Evolutionary conservation across 2,797 vertebrate species (phyloP).

Genomic region (Aphelocoma californica): DNA sequence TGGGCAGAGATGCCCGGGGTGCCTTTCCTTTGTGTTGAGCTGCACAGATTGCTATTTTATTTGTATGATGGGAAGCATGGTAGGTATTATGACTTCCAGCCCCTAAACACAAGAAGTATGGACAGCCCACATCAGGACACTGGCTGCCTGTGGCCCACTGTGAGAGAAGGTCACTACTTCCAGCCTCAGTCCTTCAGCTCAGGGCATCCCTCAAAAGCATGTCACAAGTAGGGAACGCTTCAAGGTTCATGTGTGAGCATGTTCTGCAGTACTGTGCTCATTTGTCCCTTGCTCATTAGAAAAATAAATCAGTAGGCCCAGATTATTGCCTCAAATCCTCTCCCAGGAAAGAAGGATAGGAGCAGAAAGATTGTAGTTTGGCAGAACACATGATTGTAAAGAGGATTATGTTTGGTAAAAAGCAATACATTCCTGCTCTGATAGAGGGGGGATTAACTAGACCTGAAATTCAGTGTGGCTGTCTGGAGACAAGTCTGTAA

Average conservation of each 20-base stretch:
- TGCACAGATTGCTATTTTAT: background rate
- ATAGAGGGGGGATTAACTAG: constrained; percentile 36
- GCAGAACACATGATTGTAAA: constrained; percentile 62
- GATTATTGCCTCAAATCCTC: constrained; percentile 28
- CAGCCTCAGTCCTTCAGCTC: background rate
- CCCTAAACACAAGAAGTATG: background rate
- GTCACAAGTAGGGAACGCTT: accelerated
- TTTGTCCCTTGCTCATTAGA: background rate
- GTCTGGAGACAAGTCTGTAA: background rate
- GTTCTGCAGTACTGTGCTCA: background rate
- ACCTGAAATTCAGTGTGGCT: accelerated
- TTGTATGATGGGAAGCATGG: accelerated
- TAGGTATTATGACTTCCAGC: background rate
- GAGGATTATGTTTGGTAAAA: constrained; percentile 58
- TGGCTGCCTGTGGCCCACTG: background rate
- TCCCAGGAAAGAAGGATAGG: background rate
- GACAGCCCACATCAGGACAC: background rate
- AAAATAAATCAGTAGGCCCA: background rate
- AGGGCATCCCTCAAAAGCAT: background rate
- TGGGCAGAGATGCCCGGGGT: accelerated
- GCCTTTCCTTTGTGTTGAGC: background rate
- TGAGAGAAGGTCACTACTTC: background rate
- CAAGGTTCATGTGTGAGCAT: accelerated
- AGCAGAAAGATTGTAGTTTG: constrained; percentile 32
- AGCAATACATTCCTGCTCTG: constrained; percentile 21